phyloP scores from a whole-genome alignment of 2,888 invertebrate species.

The Saturnia japonica region DNA sequence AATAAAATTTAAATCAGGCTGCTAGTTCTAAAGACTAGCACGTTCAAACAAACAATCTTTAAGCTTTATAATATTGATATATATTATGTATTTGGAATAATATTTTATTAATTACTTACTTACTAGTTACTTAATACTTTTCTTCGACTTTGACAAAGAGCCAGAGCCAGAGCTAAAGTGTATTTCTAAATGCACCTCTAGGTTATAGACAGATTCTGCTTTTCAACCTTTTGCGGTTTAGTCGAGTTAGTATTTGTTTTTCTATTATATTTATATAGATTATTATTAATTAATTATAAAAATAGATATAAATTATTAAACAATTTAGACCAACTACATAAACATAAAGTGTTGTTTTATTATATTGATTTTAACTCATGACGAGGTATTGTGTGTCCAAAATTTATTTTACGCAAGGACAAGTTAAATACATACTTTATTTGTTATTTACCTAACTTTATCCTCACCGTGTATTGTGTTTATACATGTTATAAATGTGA shows the following conservation, averaged over 20 bases:
- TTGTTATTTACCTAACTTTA: constrained; percentile 3
- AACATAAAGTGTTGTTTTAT: background rate
- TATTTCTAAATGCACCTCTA: no score
- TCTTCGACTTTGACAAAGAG: no score
- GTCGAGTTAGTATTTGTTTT: background rate
- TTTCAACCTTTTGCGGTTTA: background rate
- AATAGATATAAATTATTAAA: background rate
- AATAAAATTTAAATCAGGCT: no score
- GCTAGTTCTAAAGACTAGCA: no score
- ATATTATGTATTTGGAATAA: no score
- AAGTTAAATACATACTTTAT: background rate
- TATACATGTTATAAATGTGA: background rate
- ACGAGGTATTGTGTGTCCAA: background rate
- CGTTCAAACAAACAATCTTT: no score
- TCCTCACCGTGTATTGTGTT: background rate
- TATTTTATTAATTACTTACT: no score
- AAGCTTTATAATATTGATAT: no score
- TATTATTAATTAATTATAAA: background rate
- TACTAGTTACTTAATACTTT: no score
- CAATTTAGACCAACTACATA: background rate
- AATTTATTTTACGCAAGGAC: constrained; percentile 4
- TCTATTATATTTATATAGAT: background rate
- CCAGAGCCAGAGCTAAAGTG: no score
- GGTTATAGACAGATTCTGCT: no score
- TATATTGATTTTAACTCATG: background rate